Evolutionary conservation across 2,113 vertebrate genomes (phyloP), one percentile per base, ranked within the genome.

Genomic region (Scatophagus argus): DNA sequence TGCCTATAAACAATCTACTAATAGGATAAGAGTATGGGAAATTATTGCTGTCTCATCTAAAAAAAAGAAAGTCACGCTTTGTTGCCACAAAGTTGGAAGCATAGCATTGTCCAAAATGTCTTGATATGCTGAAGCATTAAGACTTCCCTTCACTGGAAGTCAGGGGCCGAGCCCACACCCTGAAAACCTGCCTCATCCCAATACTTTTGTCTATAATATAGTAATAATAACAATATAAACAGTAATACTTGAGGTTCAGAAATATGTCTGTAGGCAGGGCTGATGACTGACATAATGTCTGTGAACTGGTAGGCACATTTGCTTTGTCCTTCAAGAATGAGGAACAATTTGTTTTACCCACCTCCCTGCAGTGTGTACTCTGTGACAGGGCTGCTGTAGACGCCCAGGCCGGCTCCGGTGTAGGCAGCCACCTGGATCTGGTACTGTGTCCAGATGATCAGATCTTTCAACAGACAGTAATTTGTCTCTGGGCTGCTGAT

Each of bases 381-480:
- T 0, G 93, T 93, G 85, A 98, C 97, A 0, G 97, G 92, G 67
- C 95, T 94, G 94, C 97, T 99, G 95, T 97, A 97, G 6, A 94
- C 90, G 0, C 98, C 97, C 82, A 98, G 94, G 29, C 98, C 98
- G 0, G 97, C 97, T 27, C 96, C 96, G 0, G 97, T 99, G 94
- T 96, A 99, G 5, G 97, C 97, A 0, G 97, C 97, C 95, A 99
- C 97, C 94, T 99, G 97, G 92, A 99, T 98, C 82, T 99, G 97
- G 70, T 99, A 99, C 88, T 99, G 97, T 0, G 98, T 99, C 98
- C 98, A 99, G 91, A 99, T 96, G 93, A 98, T 99, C 81, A 99
- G 95, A 79, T 99, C 97, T 6, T 94, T 96, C 69, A 99, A 94
- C 72, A 99, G 93, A 92, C 97, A 99, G 94, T 99, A 97, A 95